Conservation (phyloP, 2,888 invertebrate species). For the Oasisia sp. region DNA sequence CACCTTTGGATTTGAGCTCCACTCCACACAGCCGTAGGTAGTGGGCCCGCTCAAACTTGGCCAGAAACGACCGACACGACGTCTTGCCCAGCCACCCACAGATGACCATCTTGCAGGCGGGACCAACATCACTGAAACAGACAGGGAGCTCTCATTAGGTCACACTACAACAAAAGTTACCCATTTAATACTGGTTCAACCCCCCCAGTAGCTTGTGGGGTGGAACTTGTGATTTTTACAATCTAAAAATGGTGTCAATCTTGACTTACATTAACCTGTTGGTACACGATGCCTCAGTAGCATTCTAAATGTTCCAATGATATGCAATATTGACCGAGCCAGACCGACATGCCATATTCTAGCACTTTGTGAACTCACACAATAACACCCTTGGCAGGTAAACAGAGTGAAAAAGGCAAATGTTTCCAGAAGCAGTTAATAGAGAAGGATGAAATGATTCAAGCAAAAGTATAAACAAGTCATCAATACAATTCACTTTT, state of each 20-base stretch:
- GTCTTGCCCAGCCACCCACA: conserved; percentile 89
- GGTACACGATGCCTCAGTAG: too few relatives aligned
- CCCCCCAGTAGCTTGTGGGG: too few relatives aligned
- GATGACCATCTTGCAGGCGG: conserved; percentile 53
- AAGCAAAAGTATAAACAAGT: not conserved
- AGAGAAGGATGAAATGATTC: not conserved
- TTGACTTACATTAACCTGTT: too few relatives aligned
- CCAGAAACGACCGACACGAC: conserved; percentile 88
- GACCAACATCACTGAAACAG: conserved; percentile 22
- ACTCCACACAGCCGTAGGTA: conserved; percentile 85
- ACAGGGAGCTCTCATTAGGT: not conserved
- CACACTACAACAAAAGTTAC: not conserved
- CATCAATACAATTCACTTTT: not conserved
- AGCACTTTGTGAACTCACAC: not conserved
- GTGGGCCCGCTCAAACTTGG: conserved; percentile 85
- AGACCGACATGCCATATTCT: too few relatives aligned
- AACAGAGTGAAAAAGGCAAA: too few relatives aligned
- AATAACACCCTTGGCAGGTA: too few relatives aligned
- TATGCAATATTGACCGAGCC: too few relatives aligned
- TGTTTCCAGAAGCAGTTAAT: conserved; percentile 19
- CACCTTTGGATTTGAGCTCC: conserved; percentile 69
- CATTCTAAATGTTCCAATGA: too few relatives aligned
- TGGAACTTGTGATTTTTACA: too few relatives aligned
- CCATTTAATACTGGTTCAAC: too few relatives aligned
- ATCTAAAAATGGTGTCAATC: too few relatives aligned